These are phyloP conservation scores for Lepidurus packardi DNA, from an alignment of 1,140 invertebrate species.

Conservation along the genomic window DNA sequence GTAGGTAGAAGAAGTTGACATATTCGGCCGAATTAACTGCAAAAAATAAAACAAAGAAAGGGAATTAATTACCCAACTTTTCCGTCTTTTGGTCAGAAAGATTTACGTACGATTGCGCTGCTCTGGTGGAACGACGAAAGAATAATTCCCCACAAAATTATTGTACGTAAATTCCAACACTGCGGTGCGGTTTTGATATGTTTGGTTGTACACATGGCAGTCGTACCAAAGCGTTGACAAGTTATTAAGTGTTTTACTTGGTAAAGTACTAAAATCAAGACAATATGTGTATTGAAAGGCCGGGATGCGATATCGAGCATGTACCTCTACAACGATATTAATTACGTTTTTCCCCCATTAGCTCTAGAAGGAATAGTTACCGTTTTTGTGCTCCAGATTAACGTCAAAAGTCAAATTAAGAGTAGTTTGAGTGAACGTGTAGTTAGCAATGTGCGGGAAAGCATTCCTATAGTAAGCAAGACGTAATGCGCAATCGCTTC, in stretches of 20 bases:
- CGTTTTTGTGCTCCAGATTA: neutral
- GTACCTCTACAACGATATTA: neutral
- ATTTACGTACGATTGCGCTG: neutral
- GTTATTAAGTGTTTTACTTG: neutral
- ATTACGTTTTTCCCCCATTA: neutral
- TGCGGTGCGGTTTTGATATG: neutral
- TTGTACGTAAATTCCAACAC: neutral
- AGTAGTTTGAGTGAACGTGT: neutral
- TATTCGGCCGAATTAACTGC: neutral
- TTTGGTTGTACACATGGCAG: neutral
- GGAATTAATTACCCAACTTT: neutral
- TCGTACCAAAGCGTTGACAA: neutral
- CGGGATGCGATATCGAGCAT: neutral
- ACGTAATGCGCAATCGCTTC: neutral
- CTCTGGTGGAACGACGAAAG: neutral
- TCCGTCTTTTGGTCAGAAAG: neutral
- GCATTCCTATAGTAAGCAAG: neutral
- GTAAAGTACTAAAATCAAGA: neutral
- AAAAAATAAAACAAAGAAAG: neutral
- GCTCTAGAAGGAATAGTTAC: neutral
- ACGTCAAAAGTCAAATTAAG: conserved; percentile 4
- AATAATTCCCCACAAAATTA: neutral
- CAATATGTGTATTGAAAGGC: neutral
- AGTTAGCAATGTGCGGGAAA: neutral
- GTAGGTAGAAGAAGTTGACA: neutral